Evolutionary conservation across 1,140 invertebrate genomes (phyloP).

Genomic region (Scaptomyza montana): DNA sequence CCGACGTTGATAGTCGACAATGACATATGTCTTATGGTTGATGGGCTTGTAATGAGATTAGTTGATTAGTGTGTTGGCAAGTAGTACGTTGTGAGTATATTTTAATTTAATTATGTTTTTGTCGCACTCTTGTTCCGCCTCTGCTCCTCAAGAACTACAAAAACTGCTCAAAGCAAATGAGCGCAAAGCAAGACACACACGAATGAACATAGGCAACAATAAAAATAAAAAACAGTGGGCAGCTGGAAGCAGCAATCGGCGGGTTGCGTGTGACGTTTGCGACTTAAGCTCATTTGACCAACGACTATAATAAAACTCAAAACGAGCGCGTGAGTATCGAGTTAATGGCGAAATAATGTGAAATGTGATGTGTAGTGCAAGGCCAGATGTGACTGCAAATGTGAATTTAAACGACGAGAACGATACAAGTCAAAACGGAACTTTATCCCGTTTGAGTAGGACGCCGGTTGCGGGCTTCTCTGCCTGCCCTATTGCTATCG

Average conservation of each 20-base stretch:
- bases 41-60: conserved; percentile 73
- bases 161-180: conserved; percentile 62
- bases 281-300: conserved; percentile 8
- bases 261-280: background rate
- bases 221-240: conserved; percentile 54
- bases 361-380: conserved; percentile 10
- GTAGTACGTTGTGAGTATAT: conserved; percentile 58
- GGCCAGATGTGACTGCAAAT: background rate
- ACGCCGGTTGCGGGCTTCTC: conserved; percentile 3
- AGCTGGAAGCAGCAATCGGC: conserved; percentile 2
- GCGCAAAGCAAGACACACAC: conserved; percentile 67
- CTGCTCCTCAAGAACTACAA: conserved; percentile 57
- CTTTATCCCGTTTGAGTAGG: background rate
- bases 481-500: conserved; percentile 1
- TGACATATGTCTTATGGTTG: conserved; percentile 36
- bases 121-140: conserved; percentile 29
- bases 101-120: conserved; percentile 79
- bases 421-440: conserved; percentile 8
- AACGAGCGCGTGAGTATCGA: conserved; percentile 29
- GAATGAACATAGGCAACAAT: conserved; percentile 76
- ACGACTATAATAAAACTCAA: conserved; percentile 16
- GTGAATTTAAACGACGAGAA: background rate
- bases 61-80: conserved; percentile 46
- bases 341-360: conserved; percentile 27
- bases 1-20: conserved; percentile 31